Conservation (phyloP, 2,888 invertebrate species). For the Synergus umbraculus region DNA sequence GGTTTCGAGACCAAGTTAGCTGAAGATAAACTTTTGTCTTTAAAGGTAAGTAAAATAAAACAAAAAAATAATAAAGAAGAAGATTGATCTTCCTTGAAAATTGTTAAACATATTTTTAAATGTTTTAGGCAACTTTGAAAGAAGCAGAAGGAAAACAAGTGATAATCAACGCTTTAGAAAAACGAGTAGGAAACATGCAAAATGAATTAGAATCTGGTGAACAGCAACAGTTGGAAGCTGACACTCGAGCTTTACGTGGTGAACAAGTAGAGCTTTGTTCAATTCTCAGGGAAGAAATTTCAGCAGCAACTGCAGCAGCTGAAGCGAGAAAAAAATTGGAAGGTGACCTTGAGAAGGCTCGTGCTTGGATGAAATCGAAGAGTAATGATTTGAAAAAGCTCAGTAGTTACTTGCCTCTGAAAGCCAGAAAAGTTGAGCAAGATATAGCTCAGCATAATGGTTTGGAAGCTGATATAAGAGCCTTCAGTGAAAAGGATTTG, state of each 20-base stretch:
- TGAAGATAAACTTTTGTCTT: conserved; percentile 85
- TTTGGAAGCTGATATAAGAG: conserved; percentile 86
- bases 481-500: conserved; percentile 87
- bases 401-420: conserved; percentile 88
- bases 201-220: conserved; percentile 92
- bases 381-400: conserved; percentile 86
- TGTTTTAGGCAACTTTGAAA: conserved; percentile 82
- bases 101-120: conserved; percentile 30
- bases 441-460: conserved; percentile 87
- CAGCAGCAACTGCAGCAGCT: conserved; percentile 84
- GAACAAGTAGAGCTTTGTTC: conserved; percentile 88
- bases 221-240: conserved; percentile 87
- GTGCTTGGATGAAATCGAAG: conserved; percentile 89
- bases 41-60: conserved; percentile 78
- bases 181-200: conserved; percentile 89
- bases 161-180: conserved; percentile 89
- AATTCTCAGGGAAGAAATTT: conserved; percentile 86
- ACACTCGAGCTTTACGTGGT: conserved; percentile 84
- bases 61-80: no score
- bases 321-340: conserved; percentile 87
- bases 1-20: conserved; percentile 88
- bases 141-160: conserved; percentile 92
- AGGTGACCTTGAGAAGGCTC: conserved; percentile 87
- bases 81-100: background rate
- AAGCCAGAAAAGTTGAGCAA: conserved; percentile 89